A percentile compares a stretch with the other conserved stretches of the same genome.
These are phyloP conservation scores for Chloroceryle aenea DNA, from an alignment of 2,113 vertebrate genomes.

Conservation along the genomic window DNA sequence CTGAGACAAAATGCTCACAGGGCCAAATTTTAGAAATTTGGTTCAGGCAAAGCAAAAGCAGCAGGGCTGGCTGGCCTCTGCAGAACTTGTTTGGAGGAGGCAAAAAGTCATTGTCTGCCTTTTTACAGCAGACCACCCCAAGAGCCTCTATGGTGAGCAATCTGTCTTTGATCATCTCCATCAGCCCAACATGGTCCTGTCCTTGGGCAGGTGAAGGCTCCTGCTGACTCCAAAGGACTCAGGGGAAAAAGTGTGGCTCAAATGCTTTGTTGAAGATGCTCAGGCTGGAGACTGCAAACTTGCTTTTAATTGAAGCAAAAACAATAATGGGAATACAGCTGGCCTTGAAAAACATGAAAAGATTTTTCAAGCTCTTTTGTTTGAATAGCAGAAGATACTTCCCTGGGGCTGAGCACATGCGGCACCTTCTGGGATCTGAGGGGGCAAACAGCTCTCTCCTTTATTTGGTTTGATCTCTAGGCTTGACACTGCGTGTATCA, in stretches of 20 bases:
- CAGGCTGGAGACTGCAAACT: background rate
- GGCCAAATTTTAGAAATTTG: background rate
- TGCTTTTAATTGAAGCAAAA: background rate
- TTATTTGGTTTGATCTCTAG: background rate
- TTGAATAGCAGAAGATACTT: background rate
- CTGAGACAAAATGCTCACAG: background rate
- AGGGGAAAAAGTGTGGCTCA: accelerated
- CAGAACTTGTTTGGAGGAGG: background rate
- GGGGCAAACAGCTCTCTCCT: background rate
- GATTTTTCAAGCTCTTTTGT: background rate
- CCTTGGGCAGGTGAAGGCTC: background rate
- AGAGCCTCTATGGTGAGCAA: background rate
- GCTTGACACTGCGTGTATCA: background rate
- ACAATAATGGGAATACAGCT: background rate
- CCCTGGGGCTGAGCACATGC: background rate
- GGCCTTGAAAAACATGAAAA: background rate
- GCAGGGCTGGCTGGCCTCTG: background rate
- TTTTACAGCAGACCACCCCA: background rate
- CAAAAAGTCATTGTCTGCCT: accelerated
- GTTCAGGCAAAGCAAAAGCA: background rate
- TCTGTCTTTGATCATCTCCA: background rate
- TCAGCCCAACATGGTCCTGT: background rate
- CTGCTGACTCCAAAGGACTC: background rate
- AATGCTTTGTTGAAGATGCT: background rate
- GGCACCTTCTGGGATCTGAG: background rate